Base-by-base conservation (phyloP, 1,140 invertebrate genomes). In the Wasmannia auropunctata region DNA sequence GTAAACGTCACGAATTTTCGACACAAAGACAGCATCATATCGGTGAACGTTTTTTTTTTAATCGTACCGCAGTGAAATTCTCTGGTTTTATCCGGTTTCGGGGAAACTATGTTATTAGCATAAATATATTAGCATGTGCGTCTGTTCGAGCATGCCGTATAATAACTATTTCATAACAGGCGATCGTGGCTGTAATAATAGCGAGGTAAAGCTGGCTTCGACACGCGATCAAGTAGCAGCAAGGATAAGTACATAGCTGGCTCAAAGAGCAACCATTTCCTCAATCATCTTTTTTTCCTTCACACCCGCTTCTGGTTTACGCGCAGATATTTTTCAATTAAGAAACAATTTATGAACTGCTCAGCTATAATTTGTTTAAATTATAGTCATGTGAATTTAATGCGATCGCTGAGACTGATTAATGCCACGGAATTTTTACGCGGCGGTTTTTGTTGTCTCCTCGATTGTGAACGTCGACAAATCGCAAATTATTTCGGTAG, bases 101-200 rank as follows among this genome's bases (percentile, higher is more conserved):
- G 7, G 6, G 6, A 69, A 37, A 67, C 14, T 19, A 7, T 10
- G n/a, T 34, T 67, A 51, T 67, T 54, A 40, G 31, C 31, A 51
- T 67, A 80, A 80, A 40, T 80, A 54, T 51, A 51, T 80, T 80
- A 80, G 31, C n/a, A 49, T 49, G n/a, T n/a, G 60, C 19, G 10
- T 14, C 14, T 75, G n/a, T 58, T 1, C 16, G 40, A 79, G 14
- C 56, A 22, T 22, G 40, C 25, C 4, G 25, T 67, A 31, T 37
- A 67, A 67, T 49, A 79, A 65, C 37, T 65, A 65, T 79, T 67
- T 46, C 46, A 34, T 43, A 80, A 58, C 62, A 43, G 25, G 22
- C 28, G 22, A 79, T 79, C 16, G 43, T 51, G 28, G 40, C n/a
- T 19, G 43, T 51, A 51, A 80, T 80, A 51, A 16, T 37, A 67